phyloP scores from a whole-genome alignment of 2,797 vertebrate genomes.

The Pagetopsis macropterus region DNA sequence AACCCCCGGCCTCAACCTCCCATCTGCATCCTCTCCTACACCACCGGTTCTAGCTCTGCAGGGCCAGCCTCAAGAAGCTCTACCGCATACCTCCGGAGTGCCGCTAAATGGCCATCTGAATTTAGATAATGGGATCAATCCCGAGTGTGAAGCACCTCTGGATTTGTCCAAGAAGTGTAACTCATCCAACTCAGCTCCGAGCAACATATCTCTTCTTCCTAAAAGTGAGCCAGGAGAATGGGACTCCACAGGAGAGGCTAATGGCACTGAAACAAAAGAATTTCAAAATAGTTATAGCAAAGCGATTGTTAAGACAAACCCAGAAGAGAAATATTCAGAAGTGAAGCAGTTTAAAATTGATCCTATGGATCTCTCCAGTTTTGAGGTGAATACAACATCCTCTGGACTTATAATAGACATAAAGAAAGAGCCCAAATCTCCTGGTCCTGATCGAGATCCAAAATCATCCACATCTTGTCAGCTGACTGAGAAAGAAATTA shows the following conservation, averaged over 20 bases:
- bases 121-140: conserved; percentile 19
- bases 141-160: conserved; percentile 52
- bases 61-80: conserved; percentile 12
- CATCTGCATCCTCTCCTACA: conserved; percentile 21
- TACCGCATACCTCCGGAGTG: not conserved
- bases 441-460: not conserved
- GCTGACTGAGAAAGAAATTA: conserved; percentile 33
- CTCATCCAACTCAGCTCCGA: not conserved
- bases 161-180: conserved; percentile 70
- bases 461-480: conserved; percentile 2
- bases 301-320: not conserved
- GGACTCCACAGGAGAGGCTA: conserved; percentile 23
- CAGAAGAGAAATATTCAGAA: not conserved
- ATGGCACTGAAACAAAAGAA: not conserved
- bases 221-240: conserved; percentile 59
- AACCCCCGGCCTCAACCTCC: conserved; percentile 16
- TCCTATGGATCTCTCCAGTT: conserved; percentile 6
- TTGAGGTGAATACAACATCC: not conserved
- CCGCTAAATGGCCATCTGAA: conserved; percentile 18
- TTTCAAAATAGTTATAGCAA: not conserved
- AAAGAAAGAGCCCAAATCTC: conserved; percentile 50
- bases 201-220: not conserved
- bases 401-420: conserved; percentile 24
- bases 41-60: conserved; percentile 21
- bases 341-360: conserved; percentile 38